These are phyloP conservation scores for Sprattus sprattus DNA, from an alignment of 2,113 vertebrate species.

Conservation along the genomic window DNA sequence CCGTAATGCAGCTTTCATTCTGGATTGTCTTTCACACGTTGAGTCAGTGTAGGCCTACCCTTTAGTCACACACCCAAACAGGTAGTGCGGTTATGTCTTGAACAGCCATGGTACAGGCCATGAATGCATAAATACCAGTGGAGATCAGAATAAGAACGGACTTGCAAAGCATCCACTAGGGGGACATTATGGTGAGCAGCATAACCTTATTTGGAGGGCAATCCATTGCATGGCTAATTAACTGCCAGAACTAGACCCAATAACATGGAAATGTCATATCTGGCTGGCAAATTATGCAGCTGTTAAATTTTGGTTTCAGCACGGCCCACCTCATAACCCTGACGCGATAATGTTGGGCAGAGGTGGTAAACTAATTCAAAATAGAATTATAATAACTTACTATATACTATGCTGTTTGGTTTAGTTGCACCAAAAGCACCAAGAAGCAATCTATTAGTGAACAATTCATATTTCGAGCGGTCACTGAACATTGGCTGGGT, in stretches of 20 bases:
- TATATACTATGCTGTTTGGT: background rate
- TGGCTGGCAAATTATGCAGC: background rate
- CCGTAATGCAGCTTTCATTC: too few species aligned
- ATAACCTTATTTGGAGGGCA: constrained; percentile 12
- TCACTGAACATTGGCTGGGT: too few species aligned
- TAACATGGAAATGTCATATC: background rate
- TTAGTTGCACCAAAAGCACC: too few species aligned
- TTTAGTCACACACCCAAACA: too few species aligned
- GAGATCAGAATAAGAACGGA: background rate
- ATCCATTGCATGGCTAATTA: background rate
- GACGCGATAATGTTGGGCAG: background rate
- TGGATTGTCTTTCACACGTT: too few species aligned
- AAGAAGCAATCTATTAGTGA: too few species aligned
- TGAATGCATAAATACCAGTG: background rate
- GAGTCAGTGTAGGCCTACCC: too few species aligned
- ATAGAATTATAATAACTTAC: background rate
- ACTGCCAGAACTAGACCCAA: background rate
- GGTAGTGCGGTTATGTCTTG: too few species aligned
- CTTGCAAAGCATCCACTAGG: background rate
- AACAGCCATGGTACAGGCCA: background rate
- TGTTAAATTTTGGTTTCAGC: background rate
- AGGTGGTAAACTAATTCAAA: background rate
- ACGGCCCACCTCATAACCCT: background rate
- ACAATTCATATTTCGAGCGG: too few species aligned
- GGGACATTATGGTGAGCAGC: background rate